Conservation (phyloP, 2,797 vertebrate genomes). For the Eupleurogrammus muticus region DNA sequence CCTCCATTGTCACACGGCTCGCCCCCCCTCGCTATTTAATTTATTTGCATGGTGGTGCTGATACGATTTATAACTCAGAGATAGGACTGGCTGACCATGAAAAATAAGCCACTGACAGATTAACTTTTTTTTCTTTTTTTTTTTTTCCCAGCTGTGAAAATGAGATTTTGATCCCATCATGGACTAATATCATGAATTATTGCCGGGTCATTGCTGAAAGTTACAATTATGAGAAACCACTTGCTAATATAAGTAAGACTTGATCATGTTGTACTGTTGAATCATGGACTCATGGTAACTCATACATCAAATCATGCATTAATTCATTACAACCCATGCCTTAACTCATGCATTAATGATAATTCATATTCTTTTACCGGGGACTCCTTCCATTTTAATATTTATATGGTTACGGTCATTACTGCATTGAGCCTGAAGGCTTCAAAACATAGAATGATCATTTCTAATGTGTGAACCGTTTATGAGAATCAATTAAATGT, state of each 20-base stretch:
- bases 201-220: background rate
- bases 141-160: conserved; percentile 7
- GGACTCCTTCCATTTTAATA: background rate
- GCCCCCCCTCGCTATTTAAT: conserved; percentile 22
- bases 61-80: conserved; percentile 35
- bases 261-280: conserved; percentile 1
- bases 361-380: background rate
- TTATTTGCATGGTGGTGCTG: conserved; percentile 33
- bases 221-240: conserved; percentile 4
- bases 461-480: background rate
- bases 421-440: background rate
- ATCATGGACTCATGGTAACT: conserved; percentile 3
- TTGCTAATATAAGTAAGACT: background rate
- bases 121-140: too few relatives aligned
- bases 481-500: conserved; percentile 9
- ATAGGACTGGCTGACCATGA: conserved; percentile 1
- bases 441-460: background rate
- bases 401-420: background rate
- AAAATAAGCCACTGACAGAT: conserved; percentile 9
- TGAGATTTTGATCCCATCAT: conserved; percentile 14
- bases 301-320: conserved; percentile 10
- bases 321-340: conserved; percentile 1
- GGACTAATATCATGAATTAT: background rate
- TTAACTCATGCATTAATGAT: conserved; percentile 10
- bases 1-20: conserved; percentile 26